A percentile compares a stretch with the other conserved stretches of the same genome.
Conservation (phyloP, 2,797 vertebrate genomes). For the Cryptoblepharus egeriae region DNA sequence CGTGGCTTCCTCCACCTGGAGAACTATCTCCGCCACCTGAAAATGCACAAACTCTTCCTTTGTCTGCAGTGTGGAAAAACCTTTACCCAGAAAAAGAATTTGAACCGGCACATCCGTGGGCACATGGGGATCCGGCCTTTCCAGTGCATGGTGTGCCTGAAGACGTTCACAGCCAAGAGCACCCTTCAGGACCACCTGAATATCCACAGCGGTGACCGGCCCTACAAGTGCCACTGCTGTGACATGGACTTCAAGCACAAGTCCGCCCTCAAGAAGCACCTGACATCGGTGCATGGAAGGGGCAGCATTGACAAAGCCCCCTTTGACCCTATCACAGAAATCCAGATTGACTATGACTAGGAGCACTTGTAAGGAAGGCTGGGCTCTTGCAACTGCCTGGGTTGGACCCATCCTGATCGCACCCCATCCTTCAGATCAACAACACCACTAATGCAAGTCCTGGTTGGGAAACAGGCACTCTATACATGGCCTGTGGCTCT, state of each 20-base stretch:
- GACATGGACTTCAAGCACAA: conserved; percentile 87
- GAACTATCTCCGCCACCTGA: conserved; percentile 82
- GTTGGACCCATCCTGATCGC: fast-evolving
- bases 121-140: conserved; percentile 85
- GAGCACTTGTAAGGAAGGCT: neutral
- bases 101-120: conserved; percentile 82
- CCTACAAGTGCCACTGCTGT: conserved; percentile 84
- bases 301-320: conserved; percentile 72
- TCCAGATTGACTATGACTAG: conserved; percentile 75
- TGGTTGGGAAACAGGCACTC: neutral
- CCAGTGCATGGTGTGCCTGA: conserved; percentile 81
- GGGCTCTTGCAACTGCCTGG: neutral
- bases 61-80: conserved; percentile 85
- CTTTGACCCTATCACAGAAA: conserved; percentile 72
- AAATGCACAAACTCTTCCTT: conserved; percentile 83
- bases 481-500: neutral
- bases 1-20: conserved; percentile 81
- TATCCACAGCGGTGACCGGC: conserved; percentile 82
- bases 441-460: neutral
- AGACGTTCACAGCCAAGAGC: conserved; percentile 84
- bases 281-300: conserved; percentile 82
- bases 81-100: conserved; percentile 83
- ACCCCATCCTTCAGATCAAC: neutral
- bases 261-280: conserved; percentile 83
- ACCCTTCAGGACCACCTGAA: conserved; percentile 83